These are phyloP conservation scores for Tyria jacobaeae DNA, from an alignment of 2,888 invertebrate genomes.

Conservation along the genomic window DNA sequence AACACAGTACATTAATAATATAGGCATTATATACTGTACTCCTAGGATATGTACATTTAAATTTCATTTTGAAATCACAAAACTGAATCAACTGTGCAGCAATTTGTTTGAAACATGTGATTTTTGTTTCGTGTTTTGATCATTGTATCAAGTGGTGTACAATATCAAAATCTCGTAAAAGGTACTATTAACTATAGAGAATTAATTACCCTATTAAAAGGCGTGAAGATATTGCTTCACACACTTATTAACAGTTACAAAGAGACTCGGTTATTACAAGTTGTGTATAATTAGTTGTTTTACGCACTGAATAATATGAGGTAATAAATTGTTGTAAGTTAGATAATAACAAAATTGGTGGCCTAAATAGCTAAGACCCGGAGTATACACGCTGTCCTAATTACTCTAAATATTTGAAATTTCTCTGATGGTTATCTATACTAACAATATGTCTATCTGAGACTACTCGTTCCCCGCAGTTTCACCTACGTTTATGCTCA, in stretches of 20 bases:
- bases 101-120: no score
- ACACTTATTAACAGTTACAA: background rate
- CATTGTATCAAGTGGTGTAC: no score
- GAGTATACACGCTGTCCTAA: background rate
- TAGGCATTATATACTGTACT: no score
- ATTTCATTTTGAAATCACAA: no score
- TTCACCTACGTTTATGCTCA: no score
- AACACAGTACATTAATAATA: no score
- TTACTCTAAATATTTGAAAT: background rate
- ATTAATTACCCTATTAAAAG: background rate
- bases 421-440: background rate
- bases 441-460: no score
- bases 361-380: background rate
- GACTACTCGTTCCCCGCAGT: no score
- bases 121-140: no score
- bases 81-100: no score
- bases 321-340: constrained; percentile 17
- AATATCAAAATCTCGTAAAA: no score
- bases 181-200: background rate
- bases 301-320: constrained; percentile 21
- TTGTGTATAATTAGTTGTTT: constrained; percentile 9
- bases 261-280: background rate
- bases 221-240: constrained; percentile 3
- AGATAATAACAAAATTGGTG: constrained; percentile 4
- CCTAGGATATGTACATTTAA: no score